Evolutionary conservation across 2,888 invertebrate genomes (phyloP).

Genomic region (Portevinia maculata): DNA sequence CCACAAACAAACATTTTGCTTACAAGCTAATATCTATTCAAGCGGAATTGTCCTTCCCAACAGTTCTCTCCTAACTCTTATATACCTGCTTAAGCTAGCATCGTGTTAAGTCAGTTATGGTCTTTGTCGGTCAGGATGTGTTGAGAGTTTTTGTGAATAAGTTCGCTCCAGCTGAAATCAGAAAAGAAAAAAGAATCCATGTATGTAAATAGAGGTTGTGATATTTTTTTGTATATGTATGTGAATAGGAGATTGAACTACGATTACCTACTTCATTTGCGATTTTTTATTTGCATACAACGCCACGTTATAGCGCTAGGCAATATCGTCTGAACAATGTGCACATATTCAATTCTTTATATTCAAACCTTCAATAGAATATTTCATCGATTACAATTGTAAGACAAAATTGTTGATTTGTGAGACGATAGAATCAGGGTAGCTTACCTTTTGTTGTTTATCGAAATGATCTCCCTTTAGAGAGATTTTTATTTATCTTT

Average conservation of each 20-base stretch:
- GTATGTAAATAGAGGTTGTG: slow-evolving; percentile 40
- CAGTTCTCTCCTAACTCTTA: slow-evolving; percentile 24
- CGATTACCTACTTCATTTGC: slow-evolving; percentile 12
- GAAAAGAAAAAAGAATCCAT: slow-evolving; percentile 43
- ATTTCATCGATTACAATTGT: slow-evolving; percentile 16
- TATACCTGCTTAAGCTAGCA: not conserved
- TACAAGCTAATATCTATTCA: slow-evolving; percentile 70
- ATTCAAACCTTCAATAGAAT: not conserved
- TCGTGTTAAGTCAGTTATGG: not conserved
- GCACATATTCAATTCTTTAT: not conserved
- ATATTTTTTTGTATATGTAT: slow-evolving; percentile 57
- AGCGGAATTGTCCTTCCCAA: slow-evolving; percentile 44
- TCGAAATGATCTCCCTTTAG: slow-evolving; percentile 18
- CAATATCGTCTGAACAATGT: not conserved
- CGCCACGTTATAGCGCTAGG: slow-evolving; percentile 10
- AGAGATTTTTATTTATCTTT: slow-evolving; percentile 9
- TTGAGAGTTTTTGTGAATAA: slow-evolving; percentile 26
- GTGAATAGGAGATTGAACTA: slow-evolving; percentile 13
- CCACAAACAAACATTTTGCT: slow-evolving; percentile 67
- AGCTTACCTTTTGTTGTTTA: slow-evolving; percentile 29
- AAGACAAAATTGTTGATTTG: slow-evolving; percentile 19
- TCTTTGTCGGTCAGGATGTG: slow-evolving; percentile 28
- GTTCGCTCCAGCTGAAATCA: slow-evolving; percentile 22
- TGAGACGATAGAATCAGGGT: not conserved
- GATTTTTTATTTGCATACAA: slow-evolving; percentile 24